Percentiles rank a stretch among this genome's conserved stretches.
phyloP scores from a whole-genome alignment of 2,888 invertebrate species.

The Diarsia dahlii region DNA sequence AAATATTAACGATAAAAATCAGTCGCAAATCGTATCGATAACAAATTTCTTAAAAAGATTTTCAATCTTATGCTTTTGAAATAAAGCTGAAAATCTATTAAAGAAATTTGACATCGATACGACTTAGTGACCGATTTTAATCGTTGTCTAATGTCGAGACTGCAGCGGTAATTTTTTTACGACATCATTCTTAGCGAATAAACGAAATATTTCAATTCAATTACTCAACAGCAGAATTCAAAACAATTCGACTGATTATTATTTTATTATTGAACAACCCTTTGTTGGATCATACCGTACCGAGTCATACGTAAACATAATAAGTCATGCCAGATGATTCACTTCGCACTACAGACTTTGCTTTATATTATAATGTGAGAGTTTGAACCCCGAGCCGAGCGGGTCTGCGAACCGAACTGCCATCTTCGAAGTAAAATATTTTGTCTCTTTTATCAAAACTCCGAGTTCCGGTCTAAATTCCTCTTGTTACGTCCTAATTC shows the following conservation, averaged over 20 bases:
- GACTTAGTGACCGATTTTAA: too few species aligned
- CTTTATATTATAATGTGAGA: neutral
- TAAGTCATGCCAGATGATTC: slow-evolving; percentile 24
- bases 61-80: too few species aligned
- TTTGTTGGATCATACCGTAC: slow-evolving; percentile 15
- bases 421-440: neutral
- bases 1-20: too few species aligned
- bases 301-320: slow-evolving; percentile 18
- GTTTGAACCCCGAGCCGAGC: neutral
- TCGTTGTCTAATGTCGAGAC: too few species aligned
- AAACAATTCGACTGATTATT: slow-evolving; percentile 3
- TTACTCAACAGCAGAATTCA: neutral
- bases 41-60: too few species aligned
- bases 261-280: slow-evolving; percentile 18
- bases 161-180: neutral
- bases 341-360: slow-evolving; percentile 10
- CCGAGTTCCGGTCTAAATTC: neutral
- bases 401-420: neutral
- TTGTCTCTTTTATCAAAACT: neutral
- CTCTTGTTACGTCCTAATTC: neutral
- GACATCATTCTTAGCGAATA: neutral
- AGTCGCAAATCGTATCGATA: too few species aligned
- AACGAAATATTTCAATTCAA: slow-evolving; percentile 20
- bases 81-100: too few species aligned
- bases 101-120: too few species aligned